phyloP scores from a whole-genome alignment of 35 echinoderm and acorn worm genomes.

The Diadema setosum region DNA sequence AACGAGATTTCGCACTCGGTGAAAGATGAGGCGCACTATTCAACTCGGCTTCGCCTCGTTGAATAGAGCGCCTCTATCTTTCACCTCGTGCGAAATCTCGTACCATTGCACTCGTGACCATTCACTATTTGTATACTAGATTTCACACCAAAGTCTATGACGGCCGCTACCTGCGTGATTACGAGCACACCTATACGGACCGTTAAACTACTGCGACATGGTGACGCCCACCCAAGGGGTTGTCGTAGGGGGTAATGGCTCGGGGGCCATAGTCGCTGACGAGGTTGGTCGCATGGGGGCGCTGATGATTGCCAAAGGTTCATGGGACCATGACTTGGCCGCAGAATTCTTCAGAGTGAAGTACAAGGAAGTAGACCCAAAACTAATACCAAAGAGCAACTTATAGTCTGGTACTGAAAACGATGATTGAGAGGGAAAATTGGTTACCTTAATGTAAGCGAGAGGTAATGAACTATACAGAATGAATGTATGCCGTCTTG shows the following conservation, averaged over 20 bases:
- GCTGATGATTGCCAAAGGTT: slow-evolving; percentile 53
- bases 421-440: no score
- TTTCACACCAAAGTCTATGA: background rate
- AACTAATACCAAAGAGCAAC: no score
- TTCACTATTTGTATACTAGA: no score
- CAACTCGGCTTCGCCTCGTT: background rate
- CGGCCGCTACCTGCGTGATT: background rate
- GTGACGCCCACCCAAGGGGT: slow-evolving; percentile 43
- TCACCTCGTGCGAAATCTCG: background rate
- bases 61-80: background rate
- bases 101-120: background rate
- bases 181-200: slow-evolving; percentile 12
- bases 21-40: background rate
- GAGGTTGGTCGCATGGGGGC: slow-evolving; percentile 78
- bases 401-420: no score
- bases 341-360: slow-evolving; percentile 26
- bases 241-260: slow-evolving; percentile 62
- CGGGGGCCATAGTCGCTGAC: slow-evolving; percentile 45
- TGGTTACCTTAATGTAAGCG: no score
- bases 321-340: slow-evolving; percentile 71
- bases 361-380: no score
- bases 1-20: background rate
- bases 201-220: slow-evolving; percentile 66
- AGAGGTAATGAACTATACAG: no score
- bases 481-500: no score